phyloP scores from a whole-genome alignment of 1,140 invertebrate genomes.

The Calycopis cecrops region DNA sequence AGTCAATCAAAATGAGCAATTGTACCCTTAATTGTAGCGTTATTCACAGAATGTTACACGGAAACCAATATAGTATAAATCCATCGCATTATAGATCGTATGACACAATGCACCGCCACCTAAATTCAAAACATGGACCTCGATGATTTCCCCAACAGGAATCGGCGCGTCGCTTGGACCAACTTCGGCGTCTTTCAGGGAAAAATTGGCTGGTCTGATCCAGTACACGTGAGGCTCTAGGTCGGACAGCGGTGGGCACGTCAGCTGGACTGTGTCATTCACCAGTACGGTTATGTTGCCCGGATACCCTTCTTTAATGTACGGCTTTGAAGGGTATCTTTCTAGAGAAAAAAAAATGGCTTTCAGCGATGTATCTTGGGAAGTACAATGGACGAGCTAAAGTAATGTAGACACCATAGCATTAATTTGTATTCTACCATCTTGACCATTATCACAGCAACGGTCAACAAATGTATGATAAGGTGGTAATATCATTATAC shows the following conservation, averaged over 20 bases:
- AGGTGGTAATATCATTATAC: too few relatives aligned
- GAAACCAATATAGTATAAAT: too few relatives aligned
- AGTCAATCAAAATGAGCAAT: too few relatives aligned
- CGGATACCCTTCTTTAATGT: constrained; percentile 86
- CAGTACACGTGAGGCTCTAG: constrained; percentile 85
- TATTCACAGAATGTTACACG: too few relatives aligned
- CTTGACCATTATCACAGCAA: too few relatives aligned
- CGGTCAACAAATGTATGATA: too few relatives aligned
- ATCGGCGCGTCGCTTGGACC: constrained; percentile 72
- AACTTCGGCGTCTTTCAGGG: constrained; percentile 53
- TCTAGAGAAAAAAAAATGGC: constrained; percentile 71
- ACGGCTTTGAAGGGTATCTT: constrained; percentile 85
- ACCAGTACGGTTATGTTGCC: constrained; percentile 85
- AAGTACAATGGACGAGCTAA: neutral
- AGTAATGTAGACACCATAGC: neutral
- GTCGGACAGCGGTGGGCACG: constrained; percentile 85
- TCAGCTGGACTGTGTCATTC: constrained; percentile 81
- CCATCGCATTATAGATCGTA: too few relatives aligned
- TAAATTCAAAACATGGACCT: constrained; percentile 49
- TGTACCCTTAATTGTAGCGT: too few relatives aligned
- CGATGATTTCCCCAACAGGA: constrained; percentile 74
- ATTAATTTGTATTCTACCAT: too few relatives aligned
- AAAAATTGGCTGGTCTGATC: constrained; percentile 75
- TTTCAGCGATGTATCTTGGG: neutral
- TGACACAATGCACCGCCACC: constrained; percentile 34